Evolutionary conservation across 2,888 invertebrate genomes (phyloP), one percentile per base, ranked within the genome.

Genomic region (Pristionchus fissidentatus): DNA sequence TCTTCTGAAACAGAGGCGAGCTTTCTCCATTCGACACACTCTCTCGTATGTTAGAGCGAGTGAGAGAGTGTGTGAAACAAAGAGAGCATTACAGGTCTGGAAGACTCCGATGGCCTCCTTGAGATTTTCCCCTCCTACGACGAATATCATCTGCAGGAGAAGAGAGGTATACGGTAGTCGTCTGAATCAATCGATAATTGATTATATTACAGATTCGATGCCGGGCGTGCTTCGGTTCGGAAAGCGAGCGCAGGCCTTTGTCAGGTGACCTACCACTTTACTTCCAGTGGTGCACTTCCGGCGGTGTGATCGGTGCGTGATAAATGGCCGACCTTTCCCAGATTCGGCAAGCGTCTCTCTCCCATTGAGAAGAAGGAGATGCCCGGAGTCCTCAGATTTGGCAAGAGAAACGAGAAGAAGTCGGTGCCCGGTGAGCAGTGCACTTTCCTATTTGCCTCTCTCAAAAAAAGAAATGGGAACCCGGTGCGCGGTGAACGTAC

Each of bases 161-260:
- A 81, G 46, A 60, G 80, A 62, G 80, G 80, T 79, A 19, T 38
- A 57, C 7, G 13, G n/a, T 4, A 15, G 55, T 3, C 43, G 15
- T 78, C 41, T 26, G 1, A 70, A 70, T 77, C 49, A 49, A 77
- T 77, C 75, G 19, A 41, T 79, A 26, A 41, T 62, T 62, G n/a
- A n/a, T n/a, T n/a, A n/a, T n/a, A n/a, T n/a, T 77, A 1, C 46
- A 81, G 83, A 73, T 41, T 87, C 88, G 32, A 88, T 91, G 87
- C 91, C 91, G 41, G 91, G 91, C 35, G 90, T 91, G 52, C 86
- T 91, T 73, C 87, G 91, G 46, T 91, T 91, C 85, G 91, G 91
- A 57, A 91, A 91, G 80, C 88, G 91, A 15, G 85, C 86, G 26
- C 86, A 86, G 57, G 70, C 86, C 38, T 86, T 85, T 82, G 83